Evolutionary conservation across 2,113 vertebrate genomes (phyloP).

Genomic region (Hyaena hyaena): DNA sequence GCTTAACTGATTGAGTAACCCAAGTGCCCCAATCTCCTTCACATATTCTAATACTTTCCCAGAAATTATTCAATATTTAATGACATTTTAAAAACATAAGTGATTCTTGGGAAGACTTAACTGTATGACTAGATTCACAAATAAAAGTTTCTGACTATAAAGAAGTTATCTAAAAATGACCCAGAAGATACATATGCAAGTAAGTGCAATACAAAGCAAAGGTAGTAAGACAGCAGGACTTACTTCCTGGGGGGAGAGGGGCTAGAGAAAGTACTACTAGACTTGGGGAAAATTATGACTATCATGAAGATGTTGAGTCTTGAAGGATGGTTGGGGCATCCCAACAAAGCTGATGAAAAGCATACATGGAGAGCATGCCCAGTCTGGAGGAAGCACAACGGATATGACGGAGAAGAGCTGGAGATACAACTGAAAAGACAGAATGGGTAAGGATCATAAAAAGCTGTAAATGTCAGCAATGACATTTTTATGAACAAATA

Average conservation of each 20-base stretch:
- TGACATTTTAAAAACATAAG: not conserved
- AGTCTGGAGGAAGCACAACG: constrained; percentile 10
- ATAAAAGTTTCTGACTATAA: constrained; percentile 25
- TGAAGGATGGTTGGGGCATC: not conserved
- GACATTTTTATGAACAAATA: not conserved
- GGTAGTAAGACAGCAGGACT: not conserved
- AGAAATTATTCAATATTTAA: not conserved
- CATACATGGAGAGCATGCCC: not conserved
- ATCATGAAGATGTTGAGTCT: not conserved
- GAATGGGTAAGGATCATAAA: not conserved
- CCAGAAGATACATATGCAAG: not conserved
- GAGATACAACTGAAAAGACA: constrained; percentile 30
- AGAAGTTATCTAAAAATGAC: not conserved
- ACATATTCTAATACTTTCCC: not conserved
- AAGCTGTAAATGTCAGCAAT: not conserved
- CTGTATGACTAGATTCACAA: not conserved
- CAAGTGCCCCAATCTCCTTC: too few species aligned
- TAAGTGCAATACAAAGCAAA: constrained; percentile 6
- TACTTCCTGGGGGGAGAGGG: not conserved
- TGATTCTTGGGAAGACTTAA: constrained; percentile 33
- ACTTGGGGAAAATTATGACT: not conserved
- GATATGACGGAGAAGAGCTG: not conserved
- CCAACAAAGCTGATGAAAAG: not conserved
- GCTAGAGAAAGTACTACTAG: not conserved
- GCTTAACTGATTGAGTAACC: too few species aligned